Percentiles rank a stretch among this genome's conserved stretches.
phyloP scores from a whole-genome alignment of 2,113 vertebrate species.

The Cyprinodon variegatus region DNA sequence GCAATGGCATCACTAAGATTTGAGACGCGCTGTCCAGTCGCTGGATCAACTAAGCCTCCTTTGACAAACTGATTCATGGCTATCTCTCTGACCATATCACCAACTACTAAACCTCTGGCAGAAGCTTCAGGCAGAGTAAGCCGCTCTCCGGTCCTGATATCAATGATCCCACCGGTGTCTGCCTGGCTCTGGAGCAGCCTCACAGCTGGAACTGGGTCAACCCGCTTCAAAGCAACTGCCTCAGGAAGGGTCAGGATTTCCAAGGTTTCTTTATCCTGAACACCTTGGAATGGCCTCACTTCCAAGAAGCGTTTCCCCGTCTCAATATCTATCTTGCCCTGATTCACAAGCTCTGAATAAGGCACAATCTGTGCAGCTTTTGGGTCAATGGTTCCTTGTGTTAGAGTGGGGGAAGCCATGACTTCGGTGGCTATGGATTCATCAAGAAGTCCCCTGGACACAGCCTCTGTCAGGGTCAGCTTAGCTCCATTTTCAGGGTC shows the following conservation, averaged over 20 bases:
- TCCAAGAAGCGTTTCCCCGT: constrained; percentile 91
- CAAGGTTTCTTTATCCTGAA: constrained; percentile 73
- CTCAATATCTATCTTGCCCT: constrained; percentile 89
- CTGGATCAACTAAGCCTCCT: constrained; percentile 83
- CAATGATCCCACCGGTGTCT: constrained; percentile 85
- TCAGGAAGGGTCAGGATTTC: constrained; percentile 71
- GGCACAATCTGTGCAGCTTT: constrained; percentile 81
- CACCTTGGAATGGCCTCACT: constrained; percentile 83
- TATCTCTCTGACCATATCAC: constrained; percentile 81
- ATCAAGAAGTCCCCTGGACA: constrained; percentile 79
- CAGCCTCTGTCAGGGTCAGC: constrained; percentile 79
- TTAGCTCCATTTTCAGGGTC: constrained; percentile 76
- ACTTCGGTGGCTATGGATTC: constrained; percentile 60
- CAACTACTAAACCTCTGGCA: constrained; percentile 78
- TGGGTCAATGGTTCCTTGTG: constrained; percentile 82
- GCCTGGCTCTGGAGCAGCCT: constrained; percentile 87
- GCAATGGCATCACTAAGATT: constrained; percentile 79
- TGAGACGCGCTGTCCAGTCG: constrained; percentile 71
- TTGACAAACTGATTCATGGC: constrained; percentile 80
- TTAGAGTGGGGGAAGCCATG: constrained; percentile 69
- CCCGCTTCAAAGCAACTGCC: constrained; percentile 77
- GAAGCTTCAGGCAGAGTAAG: constrained; percentile 81
- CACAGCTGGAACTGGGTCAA: constrained; percentile 80
- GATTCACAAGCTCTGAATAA: constrained; percentile 87
- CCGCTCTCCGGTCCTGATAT: constrained; percentile 80